Conservation (phyloP, 2,888 invertebrate genomes). For the Drosophila stalkeri region DNA sequence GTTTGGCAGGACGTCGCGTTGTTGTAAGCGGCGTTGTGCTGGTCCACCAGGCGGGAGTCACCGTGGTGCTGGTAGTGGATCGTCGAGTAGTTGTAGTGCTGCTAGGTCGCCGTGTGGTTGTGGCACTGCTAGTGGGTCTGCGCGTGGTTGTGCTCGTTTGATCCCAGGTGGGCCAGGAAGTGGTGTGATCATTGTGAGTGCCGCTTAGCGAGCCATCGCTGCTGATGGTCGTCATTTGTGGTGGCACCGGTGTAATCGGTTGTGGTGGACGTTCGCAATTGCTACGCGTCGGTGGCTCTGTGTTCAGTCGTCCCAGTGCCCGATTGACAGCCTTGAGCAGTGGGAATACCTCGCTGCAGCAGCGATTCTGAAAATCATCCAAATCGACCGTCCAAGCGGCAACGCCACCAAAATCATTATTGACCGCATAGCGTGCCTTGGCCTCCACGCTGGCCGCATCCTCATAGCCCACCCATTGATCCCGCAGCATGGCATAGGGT, state of each 20-base stretch:
- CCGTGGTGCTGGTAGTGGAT: conserved; percentile 1
- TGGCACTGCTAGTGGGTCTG: conserved; percentile 41
- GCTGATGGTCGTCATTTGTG: conserved; percentile 89
- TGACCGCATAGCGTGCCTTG: conserved; percentile 91
- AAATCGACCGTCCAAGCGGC: conserved; percentile 95
- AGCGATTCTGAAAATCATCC: conserved; percentile 94
- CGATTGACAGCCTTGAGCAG: conserved; percentile 91
- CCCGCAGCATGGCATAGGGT: conserved; percentile 91
- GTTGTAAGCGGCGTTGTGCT: conserved; percentile 70
- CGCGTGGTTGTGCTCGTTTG: conserved; percentile 60
- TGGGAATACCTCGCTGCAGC: conserved; percentile 92
- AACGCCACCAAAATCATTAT: conserved; percentile 91
- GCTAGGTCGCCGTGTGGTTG: conserved; percentile 70
- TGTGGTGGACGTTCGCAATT: conserved; percentile 90
- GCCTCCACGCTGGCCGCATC: conserved; percentile 91
- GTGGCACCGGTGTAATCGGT: conserved; percentile 91
- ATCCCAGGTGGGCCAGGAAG: conserved; percentile 79
- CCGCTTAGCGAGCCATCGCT: conserved; percentile 86
- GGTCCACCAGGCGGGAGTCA: conserved; percentile 86
- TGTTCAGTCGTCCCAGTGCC: conserved; percentile 88
- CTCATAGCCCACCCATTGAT: conserved; percentile 97
- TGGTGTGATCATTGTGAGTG: conserved; percentile 75
- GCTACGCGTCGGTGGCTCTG: conserved; percentile 86
- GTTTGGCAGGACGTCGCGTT: conserved; percentile 68
- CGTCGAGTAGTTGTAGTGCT: conserved; percentile 69